These are phyloP conservation scores for Chascanopsetta lugubris DNA, from an alignment of 2,113 vertebrate genomes.

Conservation along the genomic window DNA sequence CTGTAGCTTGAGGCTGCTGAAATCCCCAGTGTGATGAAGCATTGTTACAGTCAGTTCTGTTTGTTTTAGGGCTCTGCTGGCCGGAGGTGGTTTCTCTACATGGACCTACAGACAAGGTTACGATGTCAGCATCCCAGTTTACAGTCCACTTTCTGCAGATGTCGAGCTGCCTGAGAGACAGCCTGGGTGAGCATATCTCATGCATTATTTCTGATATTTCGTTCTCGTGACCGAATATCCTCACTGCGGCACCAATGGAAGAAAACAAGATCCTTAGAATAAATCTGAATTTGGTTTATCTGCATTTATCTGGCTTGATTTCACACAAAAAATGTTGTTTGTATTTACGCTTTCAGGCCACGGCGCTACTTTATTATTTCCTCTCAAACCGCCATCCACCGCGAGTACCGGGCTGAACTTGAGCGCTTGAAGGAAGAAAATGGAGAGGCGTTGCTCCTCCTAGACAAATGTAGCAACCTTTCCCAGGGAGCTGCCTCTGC, in stretches of 20 bases:
- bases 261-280: background rate
- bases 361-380: constrained; percentile 92
- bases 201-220: background rate
- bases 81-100: constrained; percentile 95
- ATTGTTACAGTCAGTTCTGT: constrained; percentile 5
- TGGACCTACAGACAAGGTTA: constrained; percentile 99
- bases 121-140: constrained; percentile 97
- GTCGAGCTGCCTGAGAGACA: constrained; percentile 89
- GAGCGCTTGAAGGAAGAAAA: constrained; percentile 91
- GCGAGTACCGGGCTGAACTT: constrained; percentile 89
- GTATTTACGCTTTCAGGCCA: constrained; percentile 74
- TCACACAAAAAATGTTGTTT: background rate
- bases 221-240: background rate
- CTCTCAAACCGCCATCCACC: constrained; percentile 89
- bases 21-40: constrained; percentile 12
- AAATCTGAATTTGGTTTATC: background rate
- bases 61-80: constrained; percentile 89
- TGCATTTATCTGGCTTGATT: background rate
- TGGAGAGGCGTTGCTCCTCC: constrained; percentile 86
- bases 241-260: background rate
- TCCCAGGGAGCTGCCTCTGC: constrained; percentile 84
- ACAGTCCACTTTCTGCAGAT: constrained; percentile 90
- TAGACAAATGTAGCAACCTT: constrained; percentile 94
- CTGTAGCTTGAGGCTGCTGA: background rate
- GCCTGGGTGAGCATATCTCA: constrained; percentile 85